A percentile compares a stretch with the other conserved stretches of the same genome.
Evolutionary conservation across 2,113 vertebrate species (phyloP).

Genomic region (Forbesichthys papilliferus): DNA sequence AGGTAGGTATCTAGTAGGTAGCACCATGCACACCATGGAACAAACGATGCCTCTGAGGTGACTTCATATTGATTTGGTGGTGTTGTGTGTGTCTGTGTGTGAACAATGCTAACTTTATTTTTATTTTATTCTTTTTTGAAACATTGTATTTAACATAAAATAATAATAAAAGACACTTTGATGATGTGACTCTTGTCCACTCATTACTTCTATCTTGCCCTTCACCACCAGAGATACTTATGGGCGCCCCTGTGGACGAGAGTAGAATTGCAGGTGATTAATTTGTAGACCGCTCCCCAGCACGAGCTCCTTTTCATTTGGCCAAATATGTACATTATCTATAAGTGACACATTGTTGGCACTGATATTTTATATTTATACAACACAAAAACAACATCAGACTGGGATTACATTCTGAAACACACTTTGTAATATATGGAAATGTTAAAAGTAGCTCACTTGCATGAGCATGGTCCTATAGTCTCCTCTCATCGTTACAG

Average conservation of each 20-base stretch:
- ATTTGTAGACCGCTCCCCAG: constrained; percentile 66
- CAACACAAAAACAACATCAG: too few relatives aligned
- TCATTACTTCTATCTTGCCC: constrained; percentile 45
- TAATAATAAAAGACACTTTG: too few relatives aligned
- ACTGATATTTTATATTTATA: too few relatives aligned
- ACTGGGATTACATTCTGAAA: too few relatives aligned
- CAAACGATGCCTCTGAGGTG: constrained; percentile 51
- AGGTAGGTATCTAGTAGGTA: constrained; percentile 44
- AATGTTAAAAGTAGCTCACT: too few relatives aligned
- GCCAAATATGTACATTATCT: constrained; percentile 50
- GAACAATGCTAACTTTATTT: neutral
- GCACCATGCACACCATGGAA: constrained; percentile 45
- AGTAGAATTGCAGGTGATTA: constrained; percentile 78
- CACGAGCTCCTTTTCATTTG: constrained; percentile 79
- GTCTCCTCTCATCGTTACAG: too few relatives aligned
- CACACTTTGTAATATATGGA: too few relatives aligned
- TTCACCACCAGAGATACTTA: constrained; percentile 35
- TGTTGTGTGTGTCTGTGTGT: constrained; percentile 35
- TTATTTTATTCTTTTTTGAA: too few relatives aligned
- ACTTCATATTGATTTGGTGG: constrained; percentile 37
- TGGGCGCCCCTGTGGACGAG: constrained; percentile 68
- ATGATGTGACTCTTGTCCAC: neutral
- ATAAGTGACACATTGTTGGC: too few relatives aligned
- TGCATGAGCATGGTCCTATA: too few relatives aligned
- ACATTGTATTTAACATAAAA: too few relatives aligned